Conservation (phyloP, 2,888 invertebrate genomes). For the Scaptomyza polygonia region DNA sequence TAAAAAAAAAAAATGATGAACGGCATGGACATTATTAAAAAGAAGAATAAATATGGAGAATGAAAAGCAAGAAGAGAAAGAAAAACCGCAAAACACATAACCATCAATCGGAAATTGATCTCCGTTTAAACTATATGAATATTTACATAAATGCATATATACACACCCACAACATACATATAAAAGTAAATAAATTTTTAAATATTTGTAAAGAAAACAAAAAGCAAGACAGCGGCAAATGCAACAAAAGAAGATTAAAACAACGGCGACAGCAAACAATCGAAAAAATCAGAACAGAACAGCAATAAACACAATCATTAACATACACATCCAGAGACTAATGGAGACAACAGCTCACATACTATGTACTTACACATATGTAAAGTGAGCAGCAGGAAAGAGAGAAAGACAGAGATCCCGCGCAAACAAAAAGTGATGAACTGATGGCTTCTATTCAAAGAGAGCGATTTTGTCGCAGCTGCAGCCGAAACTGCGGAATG, state of each 20-base stretch:
- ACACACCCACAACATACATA: constrained; percentile 48
- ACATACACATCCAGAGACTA: constrained; percentile 9
- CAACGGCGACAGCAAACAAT: constrained; percentile 29
- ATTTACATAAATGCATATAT: constrained; percentile 51
- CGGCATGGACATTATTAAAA: not conserved
- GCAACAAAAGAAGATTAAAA: constrained; percentile 19
- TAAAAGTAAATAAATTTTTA: constrained; percentile 59
- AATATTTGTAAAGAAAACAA: constrained; percentile 58
- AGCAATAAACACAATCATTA: constrained; percentile 28
- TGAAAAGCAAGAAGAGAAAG: constrained; percentile 5
- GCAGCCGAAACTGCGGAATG: constrained; percentile 22
- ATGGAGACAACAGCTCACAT: constrained; percentile 9
- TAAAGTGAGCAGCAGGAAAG: constrained; percentile 2
- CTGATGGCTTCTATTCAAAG: constrained; percentile 2
- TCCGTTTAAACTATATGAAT: constrained; percentile 71
- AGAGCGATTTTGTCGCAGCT: constrained; percentile 25
- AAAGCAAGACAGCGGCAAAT: constrained; percentile 23
- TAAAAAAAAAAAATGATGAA: not conserved
- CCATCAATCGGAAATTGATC: constrained; percentile 74
- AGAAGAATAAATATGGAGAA: not conserved
- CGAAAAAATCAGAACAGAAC: constrained; percentile 7
- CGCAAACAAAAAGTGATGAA: constrained; percentile 4
- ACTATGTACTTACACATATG: not conserved
- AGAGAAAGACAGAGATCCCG: constrained; percentile 1
- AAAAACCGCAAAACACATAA: constrained; percentile 34